Conservation (phyloP, 2,113 vertebrate species). For the Labeo rohita region DNA sequence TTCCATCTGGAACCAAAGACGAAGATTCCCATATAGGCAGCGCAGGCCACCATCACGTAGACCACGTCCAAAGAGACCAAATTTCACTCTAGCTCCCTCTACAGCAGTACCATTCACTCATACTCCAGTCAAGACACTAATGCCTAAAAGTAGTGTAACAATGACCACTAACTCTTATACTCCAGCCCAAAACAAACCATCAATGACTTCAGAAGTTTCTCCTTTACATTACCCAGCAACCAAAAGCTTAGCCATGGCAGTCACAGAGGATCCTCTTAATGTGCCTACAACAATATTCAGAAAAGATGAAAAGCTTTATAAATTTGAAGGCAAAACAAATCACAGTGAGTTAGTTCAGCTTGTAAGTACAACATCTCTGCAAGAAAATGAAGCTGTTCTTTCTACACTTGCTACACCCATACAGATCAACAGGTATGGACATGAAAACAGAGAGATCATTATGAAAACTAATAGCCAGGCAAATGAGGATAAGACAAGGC, state of each 20-base stretch:
- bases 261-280: slow-evolving; percentile 43
- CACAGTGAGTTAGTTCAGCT: background rate
- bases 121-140: slow-evolving; percentile 31
- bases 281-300: slow-evolving; percentile 16
- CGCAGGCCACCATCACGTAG: slow-evolving; percentile 68
- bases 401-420: slow-evolving; percentile 23
- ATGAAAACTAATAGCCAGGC: background rate
- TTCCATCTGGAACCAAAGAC: slow-evolving; percentile 61
- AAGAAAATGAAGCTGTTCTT: background rate
- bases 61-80: slow-evolving; percentile 58
- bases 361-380: slow-evolving; percentile 8
- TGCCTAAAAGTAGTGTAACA: slow-evolving; percentile 22
- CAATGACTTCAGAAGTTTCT: background rate
- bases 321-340: slow-evolving; percentile 12
- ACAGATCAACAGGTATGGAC: slow-evolving; percentile 41
- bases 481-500: slow-evolving; percentile 21
- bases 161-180: background rate
- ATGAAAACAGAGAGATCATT: slow-evolving; percentile 37
- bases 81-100: slow-evolving; percentile 44
- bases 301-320: slow-evolving; percentile 35
- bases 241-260: background rate
- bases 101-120: slow-evolving; percentile 52
- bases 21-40: slow-evolving; percentile 67
- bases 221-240: background rate
- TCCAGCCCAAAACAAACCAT: background rate